Base-by-base conservation (phyloP, 2,888 invertebrate species). In the Apocheima hispidaria region DNA sequence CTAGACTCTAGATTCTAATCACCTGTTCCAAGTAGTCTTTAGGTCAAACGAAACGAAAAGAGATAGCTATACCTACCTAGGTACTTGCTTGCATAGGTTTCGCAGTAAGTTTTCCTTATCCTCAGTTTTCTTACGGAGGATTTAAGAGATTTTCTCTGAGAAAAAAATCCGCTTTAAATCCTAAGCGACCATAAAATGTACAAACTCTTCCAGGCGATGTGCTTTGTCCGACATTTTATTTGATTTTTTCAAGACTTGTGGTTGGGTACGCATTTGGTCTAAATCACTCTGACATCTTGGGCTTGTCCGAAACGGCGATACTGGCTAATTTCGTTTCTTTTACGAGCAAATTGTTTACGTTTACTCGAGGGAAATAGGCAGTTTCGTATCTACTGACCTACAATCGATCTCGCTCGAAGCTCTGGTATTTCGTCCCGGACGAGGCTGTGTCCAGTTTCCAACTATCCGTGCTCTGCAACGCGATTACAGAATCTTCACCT, bases 261-360 rank as follows among this genome's bases (percentile, higher is more conserved):
- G 54, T 54, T 51, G 53, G 59, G 40, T 69, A 70, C 69, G 68
- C 66, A 71, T 73, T 77, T 73, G 68, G 70, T 71, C 73, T 72
- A 73, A 76, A 66, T 69, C 70, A 69, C 68, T 69, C 66, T 63
- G 69, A 69, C 69, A 70, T 70, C 70, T 67, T 70, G 56, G 68
- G 66, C 67, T 59, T 64, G 67, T 60, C 65, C 56, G 72, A 78
- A 78, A 76, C 70, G 70, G 73, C 64, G 66, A 65, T 75, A 60
- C 74, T 71, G 75, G 75, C 79, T 84, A 86, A 86, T 85, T 87
- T 80, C 53, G 82, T 79, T 81, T 75, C 71, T 76, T 86, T 86
- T 81, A 84, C 81, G 81, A 81, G 65, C 78, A 72, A 68, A 75
- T 73, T 86, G 85, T 87, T 87, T 88, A 86, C 81, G 80, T 82